Evolutionary conservation across 2,113 vertebrate species (phyloP).

Genomic region (Porphyrio hochstetteri): DNA sequence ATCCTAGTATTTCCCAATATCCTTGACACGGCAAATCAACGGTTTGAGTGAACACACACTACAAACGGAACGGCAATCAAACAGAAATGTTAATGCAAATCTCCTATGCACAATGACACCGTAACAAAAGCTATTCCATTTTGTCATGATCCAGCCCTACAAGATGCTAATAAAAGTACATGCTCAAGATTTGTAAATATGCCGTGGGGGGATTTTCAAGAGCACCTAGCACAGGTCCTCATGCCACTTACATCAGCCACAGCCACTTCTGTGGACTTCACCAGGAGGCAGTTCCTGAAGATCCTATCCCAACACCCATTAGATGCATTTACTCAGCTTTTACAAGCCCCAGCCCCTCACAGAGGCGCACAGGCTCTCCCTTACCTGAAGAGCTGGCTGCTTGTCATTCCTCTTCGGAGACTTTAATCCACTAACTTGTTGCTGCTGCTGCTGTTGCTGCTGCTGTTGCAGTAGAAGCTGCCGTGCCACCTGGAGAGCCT

Average conservation of each 20-base stretch:
- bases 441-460: slow-evolving; percentile 82
- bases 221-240: not conserved
- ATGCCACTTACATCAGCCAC: not conserved
- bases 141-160: slow-evolving; percentile 2
- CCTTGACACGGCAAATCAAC: slow-evolving; percentile 47
- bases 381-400: slow-evolving; percentile 90
- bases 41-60: slow-evolving; percentile 34
- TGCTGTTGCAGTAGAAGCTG: slow-evolving; percentile 94
- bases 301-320: not conserved
- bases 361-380: not conserved
- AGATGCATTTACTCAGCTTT: not conserved
- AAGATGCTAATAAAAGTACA: not conserved
- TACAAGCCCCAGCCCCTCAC: not conserved
- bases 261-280: not conserved
- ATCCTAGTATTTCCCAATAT: slow-evolving; percentile 38
- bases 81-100: slow-evolving; percentile 46
- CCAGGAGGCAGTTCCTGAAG: not conserved
- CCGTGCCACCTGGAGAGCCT: slow-evolving; percentile 95
- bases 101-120: slow-evolving; percentile 31
- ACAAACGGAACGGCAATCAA: slow-evolving; percentile 30
- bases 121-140: slow-evolving; percentile 42
- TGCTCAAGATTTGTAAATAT: not conserved
- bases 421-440: slow-evolving; percentile 85
- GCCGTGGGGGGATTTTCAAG: not conserved
- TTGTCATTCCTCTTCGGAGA: slow-evolving; percentile 94